Conservation (phyloP, 1,140 invertebrate genomes). For the Ostrea edulis region DNA sequence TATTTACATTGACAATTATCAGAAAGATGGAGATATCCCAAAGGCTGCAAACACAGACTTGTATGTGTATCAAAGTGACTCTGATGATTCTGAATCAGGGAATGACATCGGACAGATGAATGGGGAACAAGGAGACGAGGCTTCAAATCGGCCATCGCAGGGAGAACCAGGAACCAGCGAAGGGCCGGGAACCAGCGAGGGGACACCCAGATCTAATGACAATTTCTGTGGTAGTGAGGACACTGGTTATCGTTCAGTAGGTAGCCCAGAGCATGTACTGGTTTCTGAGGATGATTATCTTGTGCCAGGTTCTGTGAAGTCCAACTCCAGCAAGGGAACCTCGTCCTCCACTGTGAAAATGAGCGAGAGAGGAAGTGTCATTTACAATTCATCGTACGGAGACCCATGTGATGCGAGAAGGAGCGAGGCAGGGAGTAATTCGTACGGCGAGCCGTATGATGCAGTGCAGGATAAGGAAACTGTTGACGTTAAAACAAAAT, state of each 20-base stretch:
- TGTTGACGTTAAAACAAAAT: conserved; percentile 51
- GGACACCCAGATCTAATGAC: conserved; percentile 46
- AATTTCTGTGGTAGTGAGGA: conserved; percentile 57
- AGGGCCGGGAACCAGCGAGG: conserved; percentile 36
- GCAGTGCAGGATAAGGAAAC: conserved; percentile 42
- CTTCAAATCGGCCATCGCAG: conserved; percentile 12
- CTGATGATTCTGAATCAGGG: conserved; percentile 32
- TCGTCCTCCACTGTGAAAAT: conserved; percentile 23
- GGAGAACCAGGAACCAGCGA: conserved; percentile 39
- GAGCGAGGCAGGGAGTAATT: conserved; percentile 16
- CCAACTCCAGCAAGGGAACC: conserved; percentile 28
- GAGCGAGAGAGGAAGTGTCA: conserved; percentile 6
- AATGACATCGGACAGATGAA: conserved; percentile 24
- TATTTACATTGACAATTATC: conserved; percentile 59
- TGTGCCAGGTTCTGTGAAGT: conserved; percentile 55
- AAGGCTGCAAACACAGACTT: background rate
- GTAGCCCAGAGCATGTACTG: conserved; percentile 55
- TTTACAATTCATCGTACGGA: conserved; percentile 1
- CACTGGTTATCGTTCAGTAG: conserved; percentile 58
- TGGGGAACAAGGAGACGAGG: conserved; percentile 17
- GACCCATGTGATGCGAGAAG: conserved; percentile 6
- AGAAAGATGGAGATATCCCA: background rate
- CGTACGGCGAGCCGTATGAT: conserved; percentile 35
- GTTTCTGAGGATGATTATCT: conserved; percentile 58
- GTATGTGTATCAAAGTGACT: conserved; percentile 41